These are phyloP conservation scores for Blera fallax DNA, from an alignment of 2,888 invertebrate genomes.

Conservation along the genomic window DNA sequence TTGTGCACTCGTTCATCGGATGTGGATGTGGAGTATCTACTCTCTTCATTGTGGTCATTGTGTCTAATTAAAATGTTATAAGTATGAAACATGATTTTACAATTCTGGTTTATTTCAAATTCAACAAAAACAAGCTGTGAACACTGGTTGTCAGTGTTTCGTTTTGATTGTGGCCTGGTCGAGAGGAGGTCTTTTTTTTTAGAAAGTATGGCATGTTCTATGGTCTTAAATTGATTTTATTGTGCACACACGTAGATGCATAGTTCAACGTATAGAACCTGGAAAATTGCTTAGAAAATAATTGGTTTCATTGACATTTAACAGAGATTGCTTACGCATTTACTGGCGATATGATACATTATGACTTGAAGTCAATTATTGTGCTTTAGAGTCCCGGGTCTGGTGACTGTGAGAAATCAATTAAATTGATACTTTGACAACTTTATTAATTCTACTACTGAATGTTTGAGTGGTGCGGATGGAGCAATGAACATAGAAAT, in stretches of 20 bases:
- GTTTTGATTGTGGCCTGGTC: neutral
- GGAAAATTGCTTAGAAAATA: slow-evolving; percentile 48
- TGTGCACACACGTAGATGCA: neutral
- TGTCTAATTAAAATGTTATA: slow-evolving; percentile 20
- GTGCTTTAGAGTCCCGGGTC: slow-evolving; percentile 47
- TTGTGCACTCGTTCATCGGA: neutral
- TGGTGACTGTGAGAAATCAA: slow-evolving; percentile 59
- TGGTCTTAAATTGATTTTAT: slow-evolving; percentile 45
- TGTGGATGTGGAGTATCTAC: neutral
- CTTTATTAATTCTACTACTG: slow-evolving; percentile 57
- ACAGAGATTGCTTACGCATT: slow-evolving; percentile 63
- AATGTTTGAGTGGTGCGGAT: neutral
- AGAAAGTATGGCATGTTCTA: slow-evolving; percentile 43
- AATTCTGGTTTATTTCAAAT: slow-evolving; percentile 13
- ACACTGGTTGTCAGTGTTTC: neutral
- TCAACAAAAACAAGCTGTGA: neutral
- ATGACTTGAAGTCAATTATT: slow-evolving; percentile 70
- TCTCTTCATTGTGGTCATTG: neutral
- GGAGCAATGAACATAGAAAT: neutral
- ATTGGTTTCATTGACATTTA: slow-evolving; percentile 70
- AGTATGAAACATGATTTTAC: slow-evolving; percentile 27
- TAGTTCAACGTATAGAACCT: slow-evolving; percentile 14
- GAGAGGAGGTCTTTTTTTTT: slow-evolving; percentile 17
- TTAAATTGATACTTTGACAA: slow-evolving; percentile 71
- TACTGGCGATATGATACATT: slow-evolving; percentile 41